Conservation (phyloP, 2,888 invertebrate genomes). For the Drosophila quinaria region DNA sequence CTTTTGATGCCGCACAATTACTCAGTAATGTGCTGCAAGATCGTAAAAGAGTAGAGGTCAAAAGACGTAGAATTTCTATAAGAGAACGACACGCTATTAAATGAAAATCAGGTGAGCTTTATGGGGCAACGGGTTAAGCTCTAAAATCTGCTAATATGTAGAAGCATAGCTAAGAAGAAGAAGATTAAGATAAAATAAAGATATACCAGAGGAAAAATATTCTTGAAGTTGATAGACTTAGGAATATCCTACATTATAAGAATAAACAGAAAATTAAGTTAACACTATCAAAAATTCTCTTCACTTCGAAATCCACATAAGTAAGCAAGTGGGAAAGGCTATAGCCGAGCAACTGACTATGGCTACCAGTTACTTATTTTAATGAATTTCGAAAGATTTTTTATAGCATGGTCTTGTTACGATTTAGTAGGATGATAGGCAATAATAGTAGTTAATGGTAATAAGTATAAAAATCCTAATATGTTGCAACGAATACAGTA, state of each 20-base stretch:
- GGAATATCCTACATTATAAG: not conserved
- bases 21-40: constrained; percentile 73
- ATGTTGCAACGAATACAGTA: too few relatives aligned
- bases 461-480: too few relatives aligned
- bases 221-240: not conserved
- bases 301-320: not conserved
- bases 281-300: too few relatives aligned
- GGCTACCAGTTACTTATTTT: too few relatives aligned
- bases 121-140: constrained; percentile 33
- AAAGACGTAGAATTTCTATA: constrained; percentile 14
- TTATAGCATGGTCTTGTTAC: too few relatives aligned
- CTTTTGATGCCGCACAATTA: constrained; percentile 71
- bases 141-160: constrained; percentile 15
- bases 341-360: too few relatives aligned
- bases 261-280: not conserved
- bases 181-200: not conserved
- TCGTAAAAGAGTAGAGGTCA: constrained; percentile 50
- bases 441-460: too few relatives aligned
- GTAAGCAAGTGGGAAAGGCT: too few relatives aligned
- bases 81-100: constrained; percentile 11
- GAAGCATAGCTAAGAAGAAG: not conserved
- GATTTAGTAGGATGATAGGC: too few relatives aligned
- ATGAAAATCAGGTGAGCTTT: constrained; percentile 34
- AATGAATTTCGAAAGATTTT: too few relatives aligned
- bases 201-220: not conserved